Conservation (phyloP, 2,797 vertebrate species). For the Mionectes olivaceus region DNA sequence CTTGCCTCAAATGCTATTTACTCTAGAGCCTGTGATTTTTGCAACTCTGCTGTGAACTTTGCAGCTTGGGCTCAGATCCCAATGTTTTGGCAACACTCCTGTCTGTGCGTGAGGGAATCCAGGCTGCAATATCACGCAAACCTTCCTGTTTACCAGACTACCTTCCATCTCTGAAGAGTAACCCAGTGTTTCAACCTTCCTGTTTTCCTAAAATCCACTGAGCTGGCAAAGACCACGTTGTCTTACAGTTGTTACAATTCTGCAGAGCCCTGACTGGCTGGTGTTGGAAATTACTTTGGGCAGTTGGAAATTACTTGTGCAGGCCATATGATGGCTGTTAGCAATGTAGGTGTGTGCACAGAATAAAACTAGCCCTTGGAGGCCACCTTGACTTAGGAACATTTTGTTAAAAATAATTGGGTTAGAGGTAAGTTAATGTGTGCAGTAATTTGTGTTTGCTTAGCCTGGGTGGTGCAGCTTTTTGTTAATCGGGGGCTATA, state of each 20-base stretch:
- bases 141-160: neutral
- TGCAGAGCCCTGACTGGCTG: neutral
- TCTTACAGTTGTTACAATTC: neutral
- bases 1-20: slow-evolving; percentile 1
- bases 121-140: neutral
- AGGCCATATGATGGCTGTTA: neutral
- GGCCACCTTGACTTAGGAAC: neutral
- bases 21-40: neutral
- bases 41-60: slow-evolving; percentile 21
- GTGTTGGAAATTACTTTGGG: neutral
- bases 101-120: neutral
- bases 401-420: neutral
- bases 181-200: neutral
- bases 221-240: neutral
- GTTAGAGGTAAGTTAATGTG: neutral
- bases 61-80: slow-evolving; percentile 12
- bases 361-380: neutral
- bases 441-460: neutral
- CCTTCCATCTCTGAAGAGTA: neutral
- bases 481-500: neutral
- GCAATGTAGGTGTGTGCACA: neutral
- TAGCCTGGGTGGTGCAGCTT: neutral
- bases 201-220: neutral
- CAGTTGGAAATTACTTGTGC: neutral
- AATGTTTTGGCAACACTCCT: slow-evolving; percentile 24